Conservation (phyloP, 2,113 vertebrate species). For the Scartelaos histophorus region DNA sequence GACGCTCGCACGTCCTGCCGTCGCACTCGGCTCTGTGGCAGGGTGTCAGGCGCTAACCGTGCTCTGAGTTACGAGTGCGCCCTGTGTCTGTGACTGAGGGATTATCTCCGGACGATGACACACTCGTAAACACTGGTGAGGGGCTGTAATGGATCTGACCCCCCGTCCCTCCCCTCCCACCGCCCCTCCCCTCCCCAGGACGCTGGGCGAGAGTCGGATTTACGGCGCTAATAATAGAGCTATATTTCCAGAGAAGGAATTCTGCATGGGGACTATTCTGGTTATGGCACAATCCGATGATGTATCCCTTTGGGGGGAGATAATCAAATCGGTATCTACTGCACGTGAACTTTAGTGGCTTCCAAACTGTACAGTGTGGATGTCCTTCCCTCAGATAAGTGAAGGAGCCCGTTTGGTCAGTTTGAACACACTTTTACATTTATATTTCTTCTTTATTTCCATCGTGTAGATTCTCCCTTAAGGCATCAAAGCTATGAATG, state of each 20-base stretch:
- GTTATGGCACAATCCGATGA: slow-evolving; percentile 52
- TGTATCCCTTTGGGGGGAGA: slow-evolving; percentile 30
- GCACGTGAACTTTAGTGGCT: background rate
- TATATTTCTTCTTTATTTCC: no score
- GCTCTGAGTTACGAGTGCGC: slow-evolving; percentile 37
- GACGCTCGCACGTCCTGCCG: slow-evolving; percentile 3
- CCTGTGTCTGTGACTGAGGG: slow-evolving; percentile 43
- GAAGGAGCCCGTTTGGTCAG: no score
- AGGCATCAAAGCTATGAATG: no score
- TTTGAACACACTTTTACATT: no score
- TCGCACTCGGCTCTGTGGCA: slow-evolving; percentile 18
- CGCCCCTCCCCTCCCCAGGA: background rate
- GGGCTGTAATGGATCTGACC: slow-evolving; percentile 23
- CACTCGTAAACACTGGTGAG: slow-evolving; percentile 52
- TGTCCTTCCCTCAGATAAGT: no score
- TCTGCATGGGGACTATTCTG: slow-evolving; percentile 51
- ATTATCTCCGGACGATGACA: slow-evolving; percentile 62
- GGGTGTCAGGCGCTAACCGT: slow-evolving; percentile 31
- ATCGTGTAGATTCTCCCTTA: no score
- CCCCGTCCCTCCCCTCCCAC: no score
- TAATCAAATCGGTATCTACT: slow-evolving; percentile 5
- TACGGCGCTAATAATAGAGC: slow-evolving; percentile 59
- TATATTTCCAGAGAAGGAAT: slow-evolving; percentile 62
- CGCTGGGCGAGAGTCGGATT: slow-evolving; percentile 47
- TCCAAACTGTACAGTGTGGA: no score